Evolutionary conservation across 53 echinoderm and acorn worm species (phyloP).

Genomic region (Hippasteria phrygiana): DNA sequence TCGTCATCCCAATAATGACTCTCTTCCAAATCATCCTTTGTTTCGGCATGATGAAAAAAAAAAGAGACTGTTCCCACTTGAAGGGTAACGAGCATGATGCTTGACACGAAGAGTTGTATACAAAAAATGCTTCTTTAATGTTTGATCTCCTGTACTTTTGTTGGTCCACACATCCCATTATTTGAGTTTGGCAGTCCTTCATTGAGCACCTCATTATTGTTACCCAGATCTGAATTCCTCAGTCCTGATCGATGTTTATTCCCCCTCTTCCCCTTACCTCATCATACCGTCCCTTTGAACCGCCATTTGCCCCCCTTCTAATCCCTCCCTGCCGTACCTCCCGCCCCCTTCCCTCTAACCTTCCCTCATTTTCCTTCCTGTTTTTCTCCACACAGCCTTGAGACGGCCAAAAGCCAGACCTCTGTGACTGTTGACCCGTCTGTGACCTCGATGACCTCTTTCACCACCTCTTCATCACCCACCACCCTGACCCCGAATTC

Average conservation of each 20-base stretch:
- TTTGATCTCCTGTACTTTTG: slow-evolving; percentile 42
- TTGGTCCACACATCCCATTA: slow-evolving; percentile 52
- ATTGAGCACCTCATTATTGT: slow-evolving; percentile 66
- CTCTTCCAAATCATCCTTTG: slow-evolving; percentile 54
- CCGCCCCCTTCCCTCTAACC: slow-evolving; percentile 66
- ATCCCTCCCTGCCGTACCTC: slow-evolving; percentile 42
- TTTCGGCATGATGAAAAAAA: slow-evolving; percentile 54
- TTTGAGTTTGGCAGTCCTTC: slow-evolving; percentile 59
- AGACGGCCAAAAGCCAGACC: slow-evolving; percentile 99
- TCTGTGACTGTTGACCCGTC: slow-evolving; percentile 94
- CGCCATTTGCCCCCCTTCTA: slow-evolving; percentile 41
- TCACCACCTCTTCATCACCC: slow-evolving; percentile 93
- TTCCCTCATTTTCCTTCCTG: slow-evolving; percentile 62
- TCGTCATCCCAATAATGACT: slow-evolving; percentile 36
- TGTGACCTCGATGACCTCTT: slow-evolving; percentile 92
- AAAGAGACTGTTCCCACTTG: slow-evolving; percentile 28
- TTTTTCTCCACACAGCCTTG: slow-evolving; percentile 98
- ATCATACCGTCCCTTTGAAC: slow-evolving; percentile 59
- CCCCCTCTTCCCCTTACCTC: slow-evolving; percentile 33
- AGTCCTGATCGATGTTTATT: slow-evolving; percentile 58
- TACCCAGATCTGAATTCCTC: slow-evolving; percentile 52
- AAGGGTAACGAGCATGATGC: slow-evolving; percentile 49
- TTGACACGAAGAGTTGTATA: slow-evolving; percentile 33
- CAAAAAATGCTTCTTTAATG: slow-evolving; percentile 44
- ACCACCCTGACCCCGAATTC: slow-evolving; percentile 88